Conservation (phyloP, 2,888 invertebrate species). For the Geophilus truncorum region DNA sequence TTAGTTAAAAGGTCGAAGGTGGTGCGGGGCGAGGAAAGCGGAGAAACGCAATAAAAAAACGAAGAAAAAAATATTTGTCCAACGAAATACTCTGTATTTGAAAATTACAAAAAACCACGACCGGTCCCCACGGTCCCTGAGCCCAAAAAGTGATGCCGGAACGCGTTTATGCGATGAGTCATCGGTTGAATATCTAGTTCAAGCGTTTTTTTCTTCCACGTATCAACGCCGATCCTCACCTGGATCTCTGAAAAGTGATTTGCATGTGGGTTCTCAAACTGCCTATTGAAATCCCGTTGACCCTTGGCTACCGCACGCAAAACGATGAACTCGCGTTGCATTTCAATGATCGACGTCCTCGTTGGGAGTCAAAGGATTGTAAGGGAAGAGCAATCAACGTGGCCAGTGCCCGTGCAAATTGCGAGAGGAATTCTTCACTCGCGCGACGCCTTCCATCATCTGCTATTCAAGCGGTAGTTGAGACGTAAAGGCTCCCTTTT, state of each 20-base stretch:
- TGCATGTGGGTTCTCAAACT: neutral
- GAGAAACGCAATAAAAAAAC: too few relatives aligned
- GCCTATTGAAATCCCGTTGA: neutral
- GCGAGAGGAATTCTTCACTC: neutral
- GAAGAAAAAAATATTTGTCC: too few relatives aligned
- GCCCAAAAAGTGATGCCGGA: too few relatives aligned
- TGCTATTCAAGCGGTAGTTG: neutral
- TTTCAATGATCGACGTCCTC: neutral
- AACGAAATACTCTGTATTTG: too few relatives aligned
- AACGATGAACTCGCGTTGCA: neutral
- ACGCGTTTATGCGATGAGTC: too few relatives aligned
- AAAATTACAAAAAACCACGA: too few relatives aligned
- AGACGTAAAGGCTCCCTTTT: neutral
- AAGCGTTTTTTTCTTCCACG: neutral
- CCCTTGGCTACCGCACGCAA: neutral
- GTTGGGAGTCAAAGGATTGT: neutral
- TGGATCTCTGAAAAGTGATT: neutral
- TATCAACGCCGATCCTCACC: neutral
- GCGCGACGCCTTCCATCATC: neutral
- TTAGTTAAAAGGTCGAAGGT: too few relatives aligned
- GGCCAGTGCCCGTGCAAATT: neutral
- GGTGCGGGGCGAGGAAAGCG: too few relatives aligned
- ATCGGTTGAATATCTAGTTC: too few relatives aligned
- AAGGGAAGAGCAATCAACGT: neutral
- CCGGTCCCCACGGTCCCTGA: too few relatives aligned